phyloP scores from a whole-genome alignment of 2,797 vertebrate genomes.

The Trematomus bernacchii region DNA sequence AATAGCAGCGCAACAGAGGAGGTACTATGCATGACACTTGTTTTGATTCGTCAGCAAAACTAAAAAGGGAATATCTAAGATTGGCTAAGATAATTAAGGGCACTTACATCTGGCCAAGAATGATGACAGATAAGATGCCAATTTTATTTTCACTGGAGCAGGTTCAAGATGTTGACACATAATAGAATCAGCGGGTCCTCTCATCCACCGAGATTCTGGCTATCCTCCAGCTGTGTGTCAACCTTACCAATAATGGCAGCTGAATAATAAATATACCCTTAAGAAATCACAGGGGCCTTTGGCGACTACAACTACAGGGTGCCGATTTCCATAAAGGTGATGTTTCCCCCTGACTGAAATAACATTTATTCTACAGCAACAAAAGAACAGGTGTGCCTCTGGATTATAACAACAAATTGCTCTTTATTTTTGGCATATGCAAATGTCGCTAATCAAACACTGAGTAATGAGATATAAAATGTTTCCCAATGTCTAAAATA shows the following conservation, averaged over 20 bases:
- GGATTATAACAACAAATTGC: constrained; percentile 6
- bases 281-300: constrained; percentile 53
- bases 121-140: constrained; percentile 27
- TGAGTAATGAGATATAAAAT: constrained; percentile 21
- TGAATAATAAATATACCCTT: constrained; percentile 73
- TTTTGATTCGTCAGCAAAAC: constrained; percentile 50
- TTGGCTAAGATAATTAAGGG: constrained; percentile 44
- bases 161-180: constrained; percentile 46
- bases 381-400: constrained; percentile 18
- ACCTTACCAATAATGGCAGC: constrained; percentile 66
- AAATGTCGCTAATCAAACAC: constrained; percentile 24
- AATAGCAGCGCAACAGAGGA: constrained; percentile 28
- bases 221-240: constrained; percentile 72
- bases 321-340: constrained; percentile 62
- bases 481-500: constrained; percentile 22
- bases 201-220: constrained; percentile 46
- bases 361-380: constrained; percentile 21
- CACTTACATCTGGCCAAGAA: constrained; percentile 26
- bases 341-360: constrained; percentile 35
- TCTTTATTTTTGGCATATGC: background rate
- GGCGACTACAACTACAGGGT: constrained; percentile 37
- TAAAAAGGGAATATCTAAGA: constrained; percentile 53
- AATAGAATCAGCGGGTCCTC: constrained; percentile 48
- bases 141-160: constrained; percentile 6
- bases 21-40: background rate